Evolutionary conservation across 2,888 invertebrate genomes (phyloP), one percentile per base, ranked within the genome.

Genomic region (Acheta domesticus): DNA sequence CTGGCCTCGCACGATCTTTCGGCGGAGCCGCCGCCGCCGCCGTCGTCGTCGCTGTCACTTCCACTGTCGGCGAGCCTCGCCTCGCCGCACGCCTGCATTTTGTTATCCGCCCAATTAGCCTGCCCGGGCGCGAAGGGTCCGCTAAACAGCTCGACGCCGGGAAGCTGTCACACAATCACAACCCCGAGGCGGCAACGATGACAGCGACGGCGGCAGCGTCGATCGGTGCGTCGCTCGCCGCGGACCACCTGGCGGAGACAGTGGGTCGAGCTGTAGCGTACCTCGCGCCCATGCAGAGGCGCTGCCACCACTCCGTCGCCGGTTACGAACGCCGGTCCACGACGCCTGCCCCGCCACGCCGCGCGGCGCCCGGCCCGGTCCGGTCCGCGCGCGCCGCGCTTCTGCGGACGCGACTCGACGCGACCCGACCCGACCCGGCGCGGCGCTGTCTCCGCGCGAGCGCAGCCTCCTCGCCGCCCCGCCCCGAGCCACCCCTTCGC

Each of bases 331-430:
- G 23, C 23, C 23, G 23, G 23, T 23, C 23, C 23, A 23, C 23
- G 5, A 19, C 62, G n/a, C n/a, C n/a, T n/a, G 62, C 62, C 62
- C 2, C 62, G 19, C 16, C 62, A 3, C n/a, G 62, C 36, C 8
- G 36, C 36, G 16, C 62, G 62, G 16, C 62, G 62, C 62, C 16
- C 16, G 16, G 62, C 62, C 62, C 62, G 62, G 62, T 8, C n/a
- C n/a, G 62, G n/a, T 62, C 62, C 62, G 62, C 62, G 62, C 62
- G 62, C 62, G 62, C 16, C 62, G 62, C 62, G 62, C 62, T 62
- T 62, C 62, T 62, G 62, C 62, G 62, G 14, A 23, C 23, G 36
- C 8, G 36, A 8, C n/a, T n/a, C n/a, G n/a, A n/a, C n/a, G n/a
- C n/a, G n/a, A n/a, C n/a, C n/a, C n/a, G n/a, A n/a, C n/a, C n/a